Evolutionary conservation across 2,113 vertebrate species (phyloP), one percentile per base, ranked within the genome.

Genomic region (Lophotis ruficrista): DNA sequence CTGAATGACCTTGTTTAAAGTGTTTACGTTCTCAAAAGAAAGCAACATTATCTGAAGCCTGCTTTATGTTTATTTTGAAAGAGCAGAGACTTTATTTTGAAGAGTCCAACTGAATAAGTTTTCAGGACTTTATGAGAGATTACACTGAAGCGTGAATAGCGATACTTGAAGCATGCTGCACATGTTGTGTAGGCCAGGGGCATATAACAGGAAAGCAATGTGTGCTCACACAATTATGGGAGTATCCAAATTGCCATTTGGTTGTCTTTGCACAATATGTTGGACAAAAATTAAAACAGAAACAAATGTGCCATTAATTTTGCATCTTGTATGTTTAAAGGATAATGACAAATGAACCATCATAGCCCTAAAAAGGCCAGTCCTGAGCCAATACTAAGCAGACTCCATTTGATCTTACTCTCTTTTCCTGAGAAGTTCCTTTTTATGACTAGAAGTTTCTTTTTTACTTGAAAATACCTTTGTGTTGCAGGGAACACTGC

Each of bases 31-130:
- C 84, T 84, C 38, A 54, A 76, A 95, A 95, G 61, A 94, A 87
- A 92, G 77, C 47, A 95, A 75, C 56, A 68, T 69, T 87, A 96
- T 94, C 83, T 89, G 86, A 89, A 91, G 69, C 13, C 65, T 87
- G 61, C 8, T 90, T 94, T 86, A 81, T 60, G 60, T 89, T 97
- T 92, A 79, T 92, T 93, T 95, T 83, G n/a, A 89, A 96, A 95
- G 88, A 92, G 43, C 35, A 64, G 56, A 82, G 60, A 61, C 41
- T 92, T 96, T 97, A 83, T 95, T 96, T 95, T 90, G 86, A 94
- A 73, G 20, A 92, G 37, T 73, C 68, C 0, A 1, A 83, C 30
- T 62, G 79, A 78, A 20, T 78, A 92, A 79, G 45, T 72, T 87
- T 89, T 71, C 71, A 90, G 91, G 76, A 68, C 72, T 86, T 75